Evolutionary conservation across 2,113 vertebrate genomes (phyloP).

Genomic region (Cololabis saira): DNA sequence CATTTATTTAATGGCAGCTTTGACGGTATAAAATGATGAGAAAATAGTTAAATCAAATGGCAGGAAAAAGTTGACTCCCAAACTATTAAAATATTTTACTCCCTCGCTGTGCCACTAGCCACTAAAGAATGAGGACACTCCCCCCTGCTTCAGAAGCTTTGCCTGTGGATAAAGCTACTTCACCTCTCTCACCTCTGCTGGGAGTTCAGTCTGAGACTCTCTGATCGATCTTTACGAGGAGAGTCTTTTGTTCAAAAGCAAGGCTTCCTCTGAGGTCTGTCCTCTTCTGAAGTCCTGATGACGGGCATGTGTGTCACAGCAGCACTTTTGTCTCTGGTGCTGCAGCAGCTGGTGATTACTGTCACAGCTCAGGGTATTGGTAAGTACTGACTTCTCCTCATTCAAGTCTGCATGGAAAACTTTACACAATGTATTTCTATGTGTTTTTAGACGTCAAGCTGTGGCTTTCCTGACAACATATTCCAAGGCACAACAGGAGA

Average conservation of each 20-base stretch:
- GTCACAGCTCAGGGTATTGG: conserved; percentile 83
- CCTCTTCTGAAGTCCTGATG: conserved; percentile 43
- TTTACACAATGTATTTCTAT: background rate
- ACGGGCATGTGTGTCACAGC: conserved; percentile 66
- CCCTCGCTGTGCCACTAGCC: conserved; percentile 45
- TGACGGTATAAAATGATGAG: background rate
- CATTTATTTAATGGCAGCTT: too few species aligned
- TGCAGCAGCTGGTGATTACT: conserved; percentile 79
- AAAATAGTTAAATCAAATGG: background rate
- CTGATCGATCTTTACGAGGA: conserved; percentile 30
- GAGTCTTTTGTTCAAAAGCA: conserved; percentile 11
- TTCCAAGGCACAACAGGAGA: background rate
- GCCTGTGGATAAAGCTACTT: conserved; percentile 56
- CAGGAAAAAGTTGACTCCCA: conserved; percentile 24
- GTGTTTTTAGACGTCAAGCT: background rate
- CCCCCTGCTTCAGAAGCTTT: conserved; percentile 72
- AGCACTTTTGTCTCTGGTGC: conserved; percentile 78
- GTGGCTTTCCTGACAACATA: background rate
- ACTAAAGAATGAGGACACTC: conserved; percentile 59
- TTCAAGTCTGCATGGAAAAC: conserved; percentile 14
- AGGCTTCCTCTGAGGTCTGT: conserved; percentile 22
- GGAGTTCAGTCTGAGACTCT: conserved; percentile 1
- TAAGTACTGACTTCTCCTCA: conserved; percentile 74
- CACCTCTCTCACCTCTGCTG: conserved; percentile 54
- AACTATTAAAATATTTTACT: conserved; percentile 22